Conservation (phyloP, 2,797 vertebrate genomes). For the Pyrocephalus nanus region DNA sequence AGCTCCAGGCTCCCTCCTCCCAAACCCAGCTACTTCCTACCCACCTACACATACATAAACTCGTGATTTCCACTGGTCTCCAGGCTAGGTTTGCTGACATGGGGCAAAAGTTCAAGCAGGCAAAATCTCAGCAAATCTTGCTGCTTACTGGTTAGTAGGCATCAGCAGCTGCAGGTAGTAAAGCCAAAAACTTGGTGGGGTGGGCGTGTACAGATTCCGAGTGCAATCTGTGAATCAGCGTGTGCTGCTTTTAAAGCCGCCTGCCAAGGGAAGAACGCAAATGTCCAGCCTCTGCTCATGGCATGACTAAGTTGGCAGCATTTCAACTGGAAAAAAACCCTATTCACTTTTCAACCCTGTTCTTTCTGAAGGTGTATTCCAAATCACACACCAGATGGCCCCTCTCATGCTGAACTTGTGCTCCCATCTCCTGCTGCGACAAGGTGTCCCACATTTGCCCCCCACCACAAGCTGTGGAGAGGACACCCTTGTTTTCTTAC, state of each 20-base stretch:
- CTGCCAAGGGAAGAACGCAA: not conserved
- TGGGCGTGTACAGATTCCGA: not conserved
- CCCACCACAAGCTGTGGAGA: not conserved
- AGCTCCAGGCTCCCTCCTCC: not conserved
- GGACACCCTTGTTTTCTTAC: not conserved
- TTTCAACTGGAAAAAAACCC: not conserved
- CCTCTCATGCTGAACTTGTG: not conserved
- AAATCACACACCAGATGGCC: not conserved
- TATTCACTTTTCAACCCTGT: not conserved
- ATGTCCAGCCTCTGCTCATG: not conserved
- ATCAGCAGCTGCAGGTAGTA: not conserved
- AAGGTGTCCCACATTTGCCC: not conserved
- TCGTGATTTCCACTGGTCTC: not conserved
- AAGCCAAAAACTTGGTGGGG: not conserved
- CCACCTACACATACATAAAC: not conserved
- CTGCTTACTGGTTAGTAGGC: not conserved
- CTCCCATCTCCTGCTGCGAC: not conserved
- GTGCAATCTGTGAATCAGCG: not conserved
- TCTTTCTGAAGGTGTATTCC: not conserved
- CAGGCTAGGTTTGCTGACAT: not conserved
- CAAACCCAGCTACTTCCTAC: not conserved
- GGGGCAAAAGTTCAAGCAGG: not conserved
- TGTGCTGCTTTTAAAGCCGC: fast-evolving
- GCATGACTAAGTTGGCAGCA: not conserved
- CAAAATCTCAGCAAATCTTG: not conserved